Conservation (phyloP, 1,140 invertebrate species). For the Drosophila athabasca region DNA sequence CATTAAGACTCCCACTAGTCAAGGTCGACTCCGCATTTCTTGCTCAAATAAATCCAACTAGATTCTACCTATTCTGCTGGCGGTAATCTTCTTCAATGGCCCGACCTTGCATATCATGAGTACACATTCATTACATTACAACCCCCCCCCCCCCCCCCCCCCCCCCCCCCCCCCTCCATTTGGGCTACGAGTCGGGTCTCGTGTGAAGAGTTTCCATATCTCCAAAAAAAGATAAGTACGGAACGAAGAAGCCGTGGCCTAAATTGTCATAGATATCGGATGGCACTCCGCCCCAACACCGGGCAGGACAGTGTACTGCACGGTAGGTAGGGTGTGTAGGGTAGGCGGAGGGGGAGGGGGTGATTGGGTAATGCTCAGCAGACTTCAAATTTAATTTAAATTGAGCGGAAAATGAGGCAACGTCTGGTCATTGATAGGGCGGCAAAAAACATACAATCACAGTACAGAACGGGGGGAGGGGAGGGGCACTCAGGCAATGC, state of each 20-base stretch:
- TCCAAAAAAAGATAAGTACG: constrained; percentile 60
- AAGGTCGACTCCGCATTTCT: not conserved
- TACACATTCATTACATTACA: constrained; percentile 11
- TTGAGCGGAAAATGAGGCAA: constrained; percentile 10
- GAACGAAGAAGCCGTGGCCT: constrained; percentile 56
- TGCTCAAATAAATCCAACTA: too few species aligned
- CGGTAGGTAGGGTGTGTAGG: too few species aligned
- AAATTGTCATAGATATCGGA: constrained; percentile 60
- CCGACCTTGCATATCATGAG: too few species aligned
- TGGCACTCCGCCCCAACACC: constrained; percentile 1
- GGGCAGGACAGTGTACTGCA: constrained; percentile 25
- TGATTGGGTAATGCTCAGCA: constrained; percentile 20
- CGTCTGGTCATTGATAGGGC: not conserved
- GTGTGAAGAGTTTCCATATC: constrained; percentile 58
- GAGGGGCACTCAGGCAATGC: constrained; percentile 51
- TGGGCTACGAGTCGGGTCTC: constrained; percentile 44
- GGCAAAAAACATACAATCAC: constrained; percentile 12
- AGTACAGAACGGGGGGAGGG: not conserved
- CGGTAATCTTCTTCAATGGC: too few species aligned
- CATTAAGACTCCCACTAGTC: not conserved
- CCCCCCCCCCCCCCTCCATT: not conserved
- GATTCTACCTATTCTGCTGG: too few species aligned
- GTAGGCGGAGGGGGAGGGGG: not conserved
- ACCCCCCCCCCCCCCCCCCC: not conserved
- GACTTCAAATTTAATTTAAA: constrained; percentile 31